Conservation (phyloP, 37 sponge, comb jelly and placozoan species). For the Tethya wilhelma region DNA sequence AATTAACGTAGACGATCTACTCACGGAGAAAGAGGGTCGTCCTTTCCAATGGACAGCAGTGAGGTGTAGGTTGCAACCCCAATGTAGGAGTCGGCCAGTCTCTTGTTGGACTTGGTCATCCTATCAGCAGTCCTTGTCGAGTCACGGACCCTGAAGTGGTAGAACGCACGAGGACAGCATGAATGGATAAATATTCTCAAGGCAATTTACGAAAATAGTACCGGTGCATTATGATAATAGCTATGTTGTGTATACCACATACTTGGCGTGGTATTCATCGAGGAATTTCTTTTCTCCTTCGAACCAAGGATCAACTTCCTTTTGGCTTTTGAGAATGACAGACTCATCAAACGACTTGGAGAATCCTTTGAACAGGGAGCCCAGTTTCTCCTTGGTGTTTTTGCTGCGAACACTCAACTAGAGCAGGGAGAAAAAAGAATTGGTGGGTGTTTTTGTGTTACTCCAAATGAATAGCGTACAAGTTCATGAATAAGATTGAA, state of each 20-base stretch:
- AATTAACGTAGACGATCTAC: not conserved
- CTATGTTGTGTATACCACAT: constrained; percentile 2
- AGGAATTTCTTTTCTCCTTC: constrained; percentile 85
- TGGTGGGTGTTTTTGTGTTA: not conserved
- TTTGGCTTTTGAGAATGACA: constrained; percentile 74
- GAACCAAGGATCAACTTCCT: constrained; percentile 89
- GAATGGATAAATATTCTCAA: not conserved
- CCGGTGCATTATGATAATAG: not conserved
- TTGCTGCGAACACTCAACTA: constrained; percentile 89
- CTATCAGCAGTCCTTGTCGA: constrained; percentile 49
- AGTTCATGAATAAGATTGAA: too few relatives aligned
- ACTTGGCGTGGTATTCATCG: constrained; percentile 76
- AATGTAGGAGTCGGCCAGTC: constrained; percentile 75
- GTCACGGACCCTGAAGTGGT: constrained; percentile 59
- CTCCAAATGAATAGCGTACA: not conserved
- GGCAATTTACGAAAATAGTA: not conserved
- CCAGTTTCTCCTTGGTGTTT: constrained; percentile 90
- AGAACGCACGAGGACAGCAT: too few relatives aligned
- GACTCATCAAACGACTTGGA: constrained; percentile 93
- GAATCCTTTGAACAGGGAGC: constrained; percentile 86
- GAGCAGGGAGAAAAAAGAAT: not conserved
- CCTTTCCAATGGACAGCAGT: constrained; percentile 41
- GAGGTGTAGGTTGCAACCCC: constrained; percentile 53
- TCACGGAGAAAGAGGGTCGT: constrained; percentile 68
- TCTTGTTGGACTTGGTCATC: constrained; percentile 71